Base-by-base conservation (phyloP, 2,888 invertebrate genomes). In the Melanotus villosus region DNA sequence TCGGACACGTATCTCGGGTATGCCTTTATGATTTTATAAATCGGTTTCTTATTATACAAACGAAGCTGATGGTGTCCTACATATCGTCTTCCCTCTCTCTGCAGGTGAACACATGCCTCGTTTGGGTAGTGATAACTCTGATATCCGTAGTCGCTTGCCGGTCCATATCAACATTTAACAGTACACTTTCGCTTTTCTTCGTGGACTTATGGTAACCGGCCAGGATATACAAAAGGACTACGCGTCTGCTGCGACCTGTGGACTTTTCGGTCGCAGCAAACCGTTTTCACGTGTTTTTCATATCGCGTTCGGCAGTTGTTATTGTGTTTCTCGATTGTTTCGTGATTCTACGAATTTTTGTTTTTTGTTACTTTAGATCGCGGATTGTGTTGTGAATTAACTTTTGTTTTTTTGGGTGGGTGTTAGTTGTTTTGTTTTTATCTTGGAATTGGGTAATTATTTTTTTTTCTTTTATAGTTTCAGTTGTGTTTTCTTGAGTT, bases 61-160 rank as follows among this genome's bases (percentile, higher is more conserved):
- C 57, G 43, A 36, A 34, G 21, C 57, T 14, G 54, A 59, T 54
- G 68, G 56, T 68, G 68, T 68, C 63, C 68, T 58, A 68, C 52
- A 47, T 68, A 68, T 26, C 38, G 34, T 62, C 56, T 58, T 68
- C 68, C 68, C 68, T 68, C 68, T n/a, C n/a, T 63, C 68, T 60
- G 56, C 67, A 62, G 67, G 67, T 60, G 23, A 66, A 59, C 32
- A 57, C 36, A 58, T 50, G 45, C 14, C 59, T 34, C 32, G 45
- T 54, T 67, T 68, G 57, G 68, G n/a, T 63, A 68, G 57, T 68
- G 68, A 68, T 68, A 68, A 68, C 63, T n/a, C n/a, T 63, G 68
- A 68, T 67, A 67, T 60, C 62, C 67, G 62, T 26, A 57, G 30
- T 50, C 45, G 58, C 26, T 45, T 19, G 57, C 30, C 18, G 14